phyloP scores from a whole-genome alignment of 2,797 vertebrate species.

The Monodelphis domestica region DNA sequence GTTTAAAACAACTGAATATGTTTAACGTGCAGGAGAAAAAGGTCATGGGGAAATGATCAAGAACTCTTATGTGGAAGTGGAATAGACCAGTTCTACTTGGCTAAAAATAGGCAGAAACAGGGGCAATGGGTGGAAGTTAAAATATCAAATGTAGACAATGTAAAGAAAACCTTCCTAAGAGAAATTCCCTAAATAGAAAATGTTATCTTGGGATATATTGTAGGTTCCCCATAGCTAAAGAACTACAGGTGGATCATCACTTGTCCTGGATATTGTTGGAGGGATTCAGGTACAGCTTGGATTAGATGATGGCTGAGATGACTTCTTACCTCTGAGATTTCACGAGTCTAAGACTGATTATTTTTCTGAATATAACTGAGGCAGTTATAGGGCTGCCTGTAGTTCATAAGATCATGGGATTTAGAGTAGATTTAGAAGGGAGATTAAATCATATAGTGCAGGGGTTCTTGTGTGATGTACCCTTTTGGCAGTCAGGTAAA shows the following conservation, averaged over 20 bases:
- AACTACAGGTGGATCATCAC: not conserved
- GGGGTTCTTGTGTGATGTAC: not conserved
- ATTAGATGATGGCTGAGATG: not conserved
- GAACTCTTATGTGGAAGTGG: not conserved
- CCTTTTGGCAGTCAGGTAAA: too few species aligned
- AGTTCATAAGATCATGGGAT: not conserved
- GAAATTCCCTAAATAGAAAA: not conserved
- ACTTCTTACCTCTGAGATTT: not conserved
- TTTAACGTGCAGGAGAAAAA: not conserved
- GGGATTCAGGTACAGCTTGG: not conserved
- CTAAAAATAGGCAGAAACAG: not conserved
- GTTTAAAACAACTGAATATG: not conserved
- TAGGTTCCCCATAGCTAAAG: not conserved
- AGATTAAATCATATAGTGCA: not conserved
- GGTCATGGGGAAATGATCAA: not conserved
- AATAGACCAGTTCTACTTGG: not conserved
- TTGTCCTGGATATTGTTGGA: not conserved
- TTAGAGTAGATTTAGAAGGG: not conserved
- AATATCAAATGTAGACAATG: not conserved
- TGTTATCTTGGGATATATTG: not conserved
- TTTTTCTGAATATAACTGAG: not conserved
- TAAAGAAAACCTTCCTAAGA: not conserved
- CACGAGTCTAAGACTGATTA: not conserved
- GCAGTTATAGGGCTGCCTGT: not conserved
- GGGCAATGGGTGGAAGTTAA: not conserved